Evolutionary conservation across 2,888 invertebrate genomes (phyloP), one percentile per base, ranked within the genome.

Genomic region (Hydrotaea diabolus): DNA sequence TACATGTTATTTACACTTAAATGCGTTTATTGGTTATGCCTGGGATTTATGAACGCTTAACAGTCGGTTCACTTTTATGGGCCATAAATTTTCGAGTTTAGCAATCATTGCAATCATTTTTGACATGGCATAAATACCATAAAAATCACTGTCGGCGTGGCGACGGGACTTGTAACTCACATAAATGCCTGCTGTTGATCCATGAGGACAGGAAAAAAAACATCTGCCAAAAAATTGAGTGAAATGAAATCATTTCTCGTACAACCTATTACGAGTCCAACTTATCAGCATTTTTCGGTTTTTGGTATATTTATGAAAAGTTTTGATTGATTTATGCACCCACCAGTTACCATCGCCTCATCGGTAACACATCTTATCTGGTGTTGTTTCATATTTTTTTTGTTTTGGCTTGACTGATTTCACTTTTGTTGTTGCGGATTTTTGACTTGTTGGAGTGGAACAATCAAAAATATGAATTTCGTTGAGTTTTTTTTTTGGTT

Each of bases 321-420:
- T 69, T 69, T 69, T 81, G 81, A 84, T 84, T 84, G 84, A 84
- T 84, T 81, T 84, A 81, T 84, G 73, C 49, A 55, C 72, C 46
- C 64, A 73, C 75, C 64, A 73, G 64, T 11, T 39, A 66, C 11
- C 66, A 46, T 9, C 59, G 59, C 31, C 31, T 17, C 66, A 46
- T 39, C 59, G 59, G 15, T 23, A 59, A 43, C 80, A 80, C 49
- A 77, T 83, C 83, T 83, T 83, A 83, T 83, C 83, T 43, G 26
- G 9, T 0, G 53, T 59, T 4, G 13, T 59, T 49, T 59, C 26
- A 43, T 2, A 11, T 43, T 43, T 43, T 7, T 43, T 36, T 8
- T 5, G 36, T 3, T 36, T 5, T 26, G 19, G 46, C 53, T 71
- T 2, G 23, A 53, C 13, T 59, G 23, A 8, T 59, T 49, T 59